phyloP scores from a whole-genome alignment of 1,140 invertebrate species.

The Notospermus geniculatus region DNA sequence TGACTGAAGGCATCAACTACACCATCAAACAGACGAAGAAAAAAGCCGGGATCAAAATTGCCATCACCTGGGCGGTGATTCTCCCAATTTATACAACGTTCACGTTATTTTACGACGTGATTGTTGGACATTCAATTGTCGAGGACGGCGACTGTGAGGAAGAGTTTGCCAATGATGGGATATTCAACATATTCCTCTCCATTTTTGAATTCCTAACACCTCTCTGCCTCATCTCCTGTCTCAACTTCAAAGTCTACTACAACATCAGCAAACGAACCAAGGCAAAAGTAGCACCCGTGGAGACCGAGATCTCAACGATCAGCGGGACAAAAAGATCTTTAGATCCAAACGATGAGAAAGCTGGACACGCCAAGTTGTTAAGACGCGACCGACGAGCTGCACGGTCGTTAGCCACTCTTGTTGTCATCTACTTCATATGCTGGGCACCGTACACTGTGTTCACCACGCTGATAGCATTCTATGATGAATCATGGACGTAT shows the following conservation, averaged over 20 bases:
- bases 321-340: background rate
- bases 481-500: background rate
- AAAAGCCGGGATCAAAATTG: background rate
- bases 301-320: background rate
- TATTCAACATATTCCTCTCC: background rate
- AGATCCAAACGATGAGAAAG: background rate
- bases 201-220: constrained; percentile 2
- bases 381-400: constrained; percentile 3
- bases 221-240: background rate
- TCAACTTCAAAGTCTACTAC: constrained; percentile 2
- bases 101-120: background rate
- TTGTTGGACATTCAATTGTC: background rate
- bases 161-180: background rate
- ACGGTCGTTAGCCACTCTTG: background rate
- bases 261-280: background rate
- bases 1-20: constrained; percentile 15
- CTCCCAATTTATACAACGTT: constrained; percentile 21
- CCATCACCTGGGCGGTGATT: constrained; percentile 3
- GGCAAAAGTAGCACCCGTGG: background rate
- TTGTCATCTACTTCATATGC: background rate
- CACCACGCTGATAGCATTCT: background rate
- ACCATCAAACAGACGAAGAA: constrained; percentile 15
- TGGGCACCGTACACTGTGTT: constrained; percentile 5
- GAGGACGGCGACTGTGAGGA: background rate
- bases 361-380: background rate